Base-by-base conservation (phyloP, 2,797 vertebrate genomes). In the Mormyrus hasselquistii region DNA sequence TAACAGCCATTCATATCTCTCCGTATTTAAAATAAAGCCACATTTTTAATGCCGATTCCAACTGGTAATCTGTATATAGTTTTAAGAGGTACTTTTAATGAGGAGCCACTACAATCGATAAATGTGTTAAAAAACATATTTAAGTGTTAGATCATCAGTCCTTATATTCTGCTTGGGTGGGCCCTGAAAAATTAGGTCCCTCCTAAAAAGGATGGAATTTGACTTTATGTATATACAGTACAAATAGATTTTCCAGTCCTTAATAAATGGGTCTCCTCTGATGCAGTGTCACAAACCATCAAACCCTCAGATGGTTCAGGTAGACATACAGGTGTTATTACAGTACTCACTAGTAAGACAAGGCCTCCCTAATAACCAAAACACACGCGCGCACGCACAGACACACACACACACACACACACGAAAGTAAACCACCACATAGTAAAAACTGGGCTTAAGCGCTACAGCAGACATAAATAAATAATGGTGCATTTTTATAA, bases 401-500 rank as follows among this genome's bases (percentile, higher is more conserved):
- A 2, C 29, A 34, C 29, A 34, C 1, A 19, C 53, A 55, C 65
- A 73, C 65, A 73, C 10, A 38, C 5, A 76, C 34, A 41, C 2
- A 19, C 91, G 59, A 82, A 69, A 87, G 47, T 41, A 82, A 89
- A n/a, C 38, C 44, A 57, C 86, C 89, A 41, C 65, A 38, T 87
- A 59, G 87, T 69, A 49, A 92, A 76, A 38, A 49, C 91, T 87
- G 87, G 86, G 82, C 89, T 73, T 52, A 88, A 89, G 84, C 90
- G 89, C 52, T 59, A 59, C 87, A 91, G 89, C 89, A 76, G 49
- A 92, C 89, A 90, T 90, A 86, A 90, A 95, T 95, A 94, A 94
- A 95, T 95, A 95, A 92, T 92, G 91, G 92, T 92, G 89, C 90
- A 88, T 94, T 91, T 94, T 93, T 95, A 95, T 95, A 95, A 96